phyloP scores from a whole-genome alignment of 2,113 vertebrate species.

The Catagonus wagneri region DNA sequence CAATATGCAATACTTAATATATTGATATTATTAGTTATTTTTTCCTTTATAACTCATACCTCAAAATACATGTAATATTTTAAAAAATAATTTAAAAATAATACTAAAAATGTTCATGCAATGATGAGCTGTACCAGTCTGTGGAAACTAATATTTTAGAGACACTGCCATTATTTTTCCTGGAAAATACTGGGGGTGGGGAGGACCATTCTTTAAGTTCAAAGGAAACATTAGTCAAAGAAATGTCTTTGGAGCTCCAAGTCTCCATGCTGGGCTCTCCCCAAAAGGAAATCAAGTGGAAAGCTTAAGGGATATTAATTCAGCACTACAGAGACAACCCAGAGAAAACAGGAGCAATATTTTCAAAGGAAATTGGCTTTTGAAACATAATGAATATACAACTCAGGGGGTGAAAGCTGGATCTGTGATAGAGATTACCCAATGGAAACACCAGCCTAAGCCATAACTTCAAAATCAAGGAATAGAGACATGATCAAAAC shows the following conservation, averaged over 20 bases:
- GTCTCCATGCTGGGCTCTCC: not conserved
- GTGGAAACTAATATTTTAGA: constrained; percentile 13
- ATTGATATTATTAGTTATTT: not conserved
- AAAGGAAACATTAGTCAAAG: constrained; percentile 8
- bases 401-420: not conserved
- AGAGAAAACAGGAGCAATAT: not conserved
- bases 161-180: not conserved
- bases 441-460: not conserved
- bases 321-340: not conserved
- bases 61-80: not conserved
- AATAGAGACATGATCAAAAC: not conserved
- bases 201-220: not conserved
- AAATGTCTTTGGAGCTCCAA: not conserved
- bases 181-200: not conserved
- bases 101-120: not conserved
- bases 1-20: not conserved
- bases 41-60: constrained; percentile 2
- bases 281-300: constrained; percentile 40
- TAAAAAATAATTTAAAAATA: not conserved
- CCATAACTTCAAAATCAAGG: not conserved
- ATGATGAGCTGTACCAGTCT: not conserved
- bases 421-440: not conserved
- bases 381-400: not conserved
- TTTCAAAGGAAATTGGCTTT: constrained; percentile 43
- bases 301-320: not conserved